Evolutionary conservation across 2,888 invertebrate species (phyloP).

Genomic region (Amblyjoppa fuscipennis): DNA sequence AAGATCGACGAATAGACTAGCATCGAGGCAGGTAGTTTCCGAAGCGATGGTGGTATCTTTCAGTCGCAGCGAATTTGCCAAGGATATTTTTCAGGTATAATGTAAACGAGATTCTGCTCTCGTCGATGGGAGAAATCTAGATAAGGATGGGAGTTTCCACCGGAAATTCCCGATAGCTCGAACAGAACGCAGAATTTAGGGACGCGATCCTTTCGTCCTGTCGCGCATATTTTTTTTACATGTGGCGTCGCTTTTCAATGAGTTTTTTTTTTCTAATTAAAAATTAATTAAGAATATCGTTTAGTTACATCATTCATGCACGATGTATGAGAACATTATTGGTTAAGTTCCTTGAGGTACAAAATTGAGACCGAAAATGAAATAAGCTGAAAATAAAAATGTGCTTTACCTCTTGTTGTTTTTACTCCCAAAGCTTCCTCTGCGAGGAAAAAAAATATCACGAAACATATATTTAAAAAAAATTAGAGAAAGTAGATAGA

Average conservation of each 20-base stretch:
- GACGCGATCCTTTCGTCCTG: neutral
- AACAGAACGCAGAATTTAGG: neutral
- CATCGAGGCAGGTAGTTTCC: conserved; percentile 32
- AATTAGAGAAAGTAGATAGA: neutral
- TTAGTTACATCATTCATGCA: too few species aligned
- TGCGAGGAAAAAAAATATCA: neutral
- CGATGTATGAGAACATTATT: too few species aligned
- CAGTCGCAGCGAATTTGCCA: conserved; percentile 12
- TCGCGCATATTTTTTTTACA: neutral
- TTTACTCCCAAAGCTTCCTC: too few species aligned
- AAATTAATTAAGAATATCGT: neutral
- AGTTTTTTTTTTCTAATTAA: neutral
- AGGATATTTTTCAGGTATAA: conserved; percentile 19
- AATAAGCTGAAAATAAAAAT: too few species aligned
- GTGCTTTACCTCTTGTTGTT: too few species aligned
- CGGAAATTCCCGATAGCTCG: conserved; percentile 15
- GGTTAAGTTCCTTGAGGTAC: neutral
- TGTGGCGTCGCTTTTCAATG: neutral
- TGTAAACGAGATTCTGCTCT: neutral
- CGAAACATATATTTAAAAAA: neutral
- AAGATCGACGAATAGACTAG: neutral
- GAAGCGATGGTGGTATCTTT: neutral
- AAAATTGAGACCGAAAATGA: neutral
- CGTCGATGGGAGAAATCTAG: conserved; percentile 3
- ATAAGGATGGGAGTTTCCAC: conserved; percentile 12